Base-by-base conservation (phyloP, 2,888 invertebrate genomes). In the Dicyrtomina minuta region DNA sequence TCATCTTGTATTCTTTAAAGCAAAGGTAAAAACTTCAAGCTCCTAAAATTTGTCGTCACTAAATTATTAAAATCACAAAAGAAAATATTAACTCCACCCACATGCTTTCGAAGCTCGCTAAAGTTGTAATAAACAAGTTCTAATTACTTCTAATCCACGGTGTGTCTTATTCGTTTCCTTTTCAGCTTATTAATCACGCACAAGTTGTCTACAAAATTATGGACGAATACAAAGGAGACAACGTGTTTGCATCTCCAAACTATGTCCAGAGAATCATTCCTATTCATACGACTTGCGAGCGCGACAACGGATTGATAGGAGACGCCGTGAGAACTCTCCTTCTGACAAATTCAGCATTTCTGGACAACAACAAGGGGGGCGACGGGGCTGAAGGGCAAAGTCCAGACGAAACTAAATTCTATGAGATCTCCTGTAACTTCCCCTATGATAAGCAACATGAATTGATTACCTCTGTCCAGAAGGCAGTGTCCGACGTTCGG, bases 121-220 rank as follows among this genome's bases (percentile, higher is more conserved):
- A 43, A 8, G n/a, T n/a, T n/a, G n/a, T n/a, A 46, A 46, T 10
- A 46, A 46, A 15, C n/a, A 46, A 17, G 49, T 46, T 20, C 49
- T 10, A 17, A n/a, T 41, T 24, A 44, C 44, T 60, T 20, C 8
- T 12, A 46, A 4, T 22, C 17, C n/a, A n/a, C n/a, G n/a, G n/a
- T n/a, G n/a, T n/a, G n/a, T n/a, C n/a, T n/a, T n/a, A n/a, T n/a
- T n/a, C n/a, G n/a, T n/a, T n/a, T n/a, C n/a, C 33, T 55, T 55
- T 55, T 55, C n/a, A 26, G 55, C 5, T 2, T 3, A 15, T 13
- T 15, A 4, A 15, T 22, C 24, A 22, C 5, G 5, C 24, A 26
- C 51, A 64, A 17, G 27, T 64, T 4, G 64, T 64, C 12, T 27
- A 53, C 53, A 51, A 49, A 10, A 51, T 64, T 22, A 64, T 64